These are phyloP conservation scores for Xestia rhomboidea DNA, from an alignment of 2,888 invertebrate species.

Conservation along the genomic window DNA sequence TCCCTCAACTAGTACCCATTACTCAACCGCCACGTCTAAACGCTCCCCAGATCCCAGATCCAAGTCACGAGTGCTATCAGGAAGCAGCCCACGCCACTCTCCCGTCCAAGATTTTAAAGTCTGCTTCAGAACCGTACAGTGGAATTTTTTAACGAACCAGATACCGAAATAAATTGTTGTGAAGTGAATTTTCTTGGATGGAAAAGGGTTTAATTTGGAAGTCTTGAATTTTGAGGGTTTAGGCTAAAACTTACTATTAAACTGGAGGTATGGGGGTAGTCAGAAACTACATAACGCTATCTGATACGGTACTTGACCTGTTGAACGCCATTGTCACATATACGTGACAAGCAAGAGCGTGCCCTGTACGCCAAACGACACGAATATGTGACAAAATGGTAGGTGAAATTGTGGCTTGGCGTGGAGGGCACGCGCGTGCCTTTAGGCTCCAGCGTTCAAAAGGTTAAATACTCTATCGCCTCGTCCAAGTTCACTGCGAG, in stretches of 20 bases:
- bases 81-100: constrained; percentile 61
- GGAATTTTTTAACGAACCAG: constrained; percentile 70
- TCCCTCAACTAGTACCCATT: constrained; percentile 13
- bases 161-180: constrained; percentile 20
- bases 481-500: too few species aligned
- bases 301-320: too few species aligned
- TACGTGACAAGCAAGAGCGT: too few species aligned
- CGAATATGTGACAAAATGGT: too few species aligned
- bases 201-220: constrained; percentile 3
- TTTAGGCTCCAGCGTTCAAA: too few species aligned
- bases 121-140: constrained; percentile 60
- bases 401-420: too few species aligned
- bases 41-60: constrained; percentile 63
- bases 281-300: too few species aligned
- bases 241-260: neutral
- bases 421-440: too few species aligned
- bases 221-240: neutral
- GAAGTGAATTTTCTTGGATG: neutral
- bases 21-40: constrained; percentile 44
- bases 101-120: constrained; percentile 73
- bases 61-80: constrained; percentile 77
- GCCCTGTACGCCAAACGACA: too few species aligned
- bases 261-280: neutral
- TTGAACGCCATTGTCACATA: too few species aligned
- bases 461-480: too few species aligned